These are phyloP conservation scores for Gymnoscelis rufifasciata DNA, from an alignment of 2,888 invertebrate genomes.

Conservation along the genomic window DNA sequence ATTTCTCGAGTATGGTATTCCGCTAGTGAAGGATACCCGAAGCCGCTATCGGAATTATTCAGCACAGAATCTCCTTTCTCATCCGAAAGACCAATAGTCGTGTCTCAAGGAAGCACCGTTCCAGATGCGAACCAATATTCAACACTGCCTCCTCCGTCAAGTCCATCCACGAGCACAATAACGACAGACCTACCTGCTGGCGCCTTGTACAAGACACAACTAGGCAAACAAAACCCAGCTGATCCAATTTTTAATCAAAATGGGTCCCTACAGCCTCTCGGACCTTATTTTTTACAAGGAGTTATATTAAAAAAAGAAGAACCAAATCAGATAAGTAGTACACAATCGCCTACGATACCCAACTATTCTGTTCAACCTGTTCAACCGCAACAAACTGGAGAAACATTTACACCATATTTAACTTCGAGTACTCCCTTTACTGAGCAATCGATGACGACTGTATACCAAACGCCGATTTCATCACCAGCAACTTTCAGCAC, in stretches of 20 bases:
- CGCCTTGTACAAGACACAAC: conserved; percentile 12
- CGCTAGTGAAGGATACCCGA: conserved; percentile 61
- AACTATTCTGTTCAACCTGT: not conserved
- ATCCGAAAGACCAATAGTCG: conserved; percentile 47
- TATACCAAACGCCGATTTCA: not conserved
- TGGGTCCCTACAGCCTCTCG: too few relatives aligned
- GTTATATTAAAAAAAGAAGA: too few relatives aligned
- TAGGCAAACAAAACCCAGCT: not conserved
- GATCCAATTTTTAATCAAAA: too few relatives aligned
- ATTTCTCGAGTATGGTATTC: conserved; percentile 64
- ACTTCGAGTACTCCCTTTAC: conserved; percentile 6
- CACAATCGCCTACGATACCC: not conserved
- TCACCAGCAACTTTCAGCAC: not conserved
- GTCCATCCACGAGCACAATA: conserved; percentile 5
- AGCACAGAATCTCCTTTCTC: conserved; percentile 53
- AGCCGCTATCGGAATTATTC: conserved; percentile 63
- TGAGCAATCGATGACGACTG: conserved; percentile 9
- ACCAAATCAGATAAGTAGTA: too few relatives aligned
- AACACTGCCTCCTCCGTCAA: conserved; percentile 32
- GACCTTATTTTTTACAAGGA: too few relatives aligned
- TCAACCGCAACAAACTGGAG: conserved; percentile 2
- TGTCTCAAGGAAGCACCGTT: conserved; percentile 25
- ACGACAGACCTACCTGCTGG: conserved; percentile 23
- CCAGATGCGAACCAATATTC: conserved; percentile 28
- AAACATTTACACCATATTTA: conserved; percentile 7